Evolutionary conservation across 1,140 invertebrate genomes (phyloP), one percentile per base, ranked within the genome.

Genomic region (Drosophila quadrilineata): DNA sequence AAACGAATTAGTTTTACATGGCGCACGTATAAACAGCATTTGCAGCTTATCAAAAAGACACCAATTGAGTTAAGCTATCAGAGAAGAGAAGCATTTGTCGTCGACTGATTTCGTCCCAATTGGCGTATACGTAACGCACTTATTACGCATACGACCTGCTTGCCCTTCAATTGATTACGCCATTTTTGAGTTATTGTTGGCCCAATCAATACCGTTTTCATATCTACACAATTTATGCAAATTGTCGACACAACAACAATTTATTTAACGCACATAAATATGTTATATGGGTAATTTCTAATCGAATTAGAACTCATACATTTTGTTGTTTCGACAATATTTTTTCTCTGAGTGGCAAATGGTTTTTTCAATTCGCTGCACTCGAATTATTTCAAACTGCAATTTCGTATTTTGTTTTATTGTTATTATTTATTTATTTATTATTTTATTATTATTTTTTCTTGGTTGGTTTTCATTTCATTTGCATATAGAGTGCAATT

Each of bases 21-120:
- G 48, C 43, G 74, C 72, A 75, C 46, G 56, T 71, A n/a, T n/a
- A 65, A 64, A 73, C 40, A 16, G 57, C 33, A 58, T 62, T 66
- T 70, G 46, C 10, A 50, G 64, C 73, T 60, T 82, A 73, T 73
- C 69, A 77, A 40, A 57, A 58, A 35, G 22, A 16, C 16, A 29
- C 40, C 70, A 82, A 82, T 82, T 84, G 69, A 84, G 76, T 82
- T 84, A 70, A 43, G 68, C 36, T 48, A 29, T 36, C 64, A 50
- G n/a, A n/a, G n/a, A n/a, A n/a, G n/a, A 33, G 45, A 71, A 57
- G 49, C 58, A n/a, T 49, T 48, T 26, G 43, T 3, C 28, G 3
- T 29, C 56, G 26, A 46, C 45, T 62, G 56, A 43, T 50, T 16
- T 35, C 22, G 31, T 56, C 21, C 57, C 62, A 54, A 29, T 57